Conservation (phyloP, 1,140 invertebrate species). For the Lepidurus packardi region DNA sequence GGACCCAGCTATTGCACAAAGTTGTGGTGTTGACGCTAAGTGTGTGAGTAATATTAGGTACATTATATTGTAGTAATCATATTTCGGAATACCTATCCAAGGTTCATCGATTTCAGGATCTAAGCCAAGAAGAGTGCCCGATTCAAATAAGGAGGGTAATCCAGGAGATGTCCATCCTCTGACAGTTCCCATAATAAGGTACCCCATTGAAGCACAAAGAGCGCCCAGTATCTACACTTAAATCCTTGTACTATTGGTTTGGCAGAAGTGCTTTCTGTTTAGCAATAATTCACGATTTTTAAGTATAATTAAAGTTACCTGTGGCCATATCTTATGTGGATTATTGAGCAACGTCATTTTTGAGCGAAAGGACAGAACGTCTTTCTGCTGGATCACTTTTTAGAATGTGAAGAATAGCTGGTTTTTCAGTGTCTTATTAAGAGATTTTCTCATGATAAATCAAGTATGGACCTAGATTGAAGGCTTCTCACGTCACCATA, state of each 20-base stretch:
- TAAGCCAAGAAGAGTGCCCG: not conserved
- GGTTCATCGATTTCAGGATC: not conserved
- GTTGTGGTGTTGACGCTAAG: slow-evolving; percentile 28
- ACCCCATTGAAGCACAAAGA: slow-evolving; percentile 17
- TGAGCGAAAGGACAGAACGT: not conserved
- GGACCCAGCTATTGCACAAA: slow-evolving; percentile 30
- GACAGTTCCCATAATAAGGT: slow-evolving; percentile 25
- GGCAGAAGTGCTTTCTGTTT: not conserved
- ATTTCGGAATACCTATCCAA: slow-evolving; percentile 25
- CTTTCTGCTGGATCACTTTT: too few relatives aligned
- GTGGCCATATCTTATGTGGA: not conserved
- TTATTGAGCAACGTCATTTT: not conserved
- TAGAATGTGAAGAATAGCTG: too few relatives aligned
- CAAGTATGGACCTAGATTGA: too few relatives aligned
- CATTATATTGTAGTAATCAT: not conserved
- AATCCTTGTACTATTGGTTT: not conserved
- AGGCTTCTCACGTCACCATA: too few relatives aligned
- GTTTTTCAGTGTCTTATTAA: too few relatives aligned
- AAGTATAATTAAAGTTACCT: not conserved
- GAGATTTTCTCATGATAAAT: too few relatives aligned
- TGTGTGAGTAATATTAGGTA: not conserved
- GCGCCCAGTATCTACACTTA: slow-evolving; percentile 23
- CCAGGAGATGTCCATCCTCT: slow-evolving; percentile 32
- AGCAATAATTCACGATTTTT: not conserved
- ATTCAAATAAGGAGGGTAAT: slow-evolving; percentile 2